Evolutionary conservation across 2,113 vertebrate species (phyloP).

Genomic region (Turdus rufiventris): DNA sequence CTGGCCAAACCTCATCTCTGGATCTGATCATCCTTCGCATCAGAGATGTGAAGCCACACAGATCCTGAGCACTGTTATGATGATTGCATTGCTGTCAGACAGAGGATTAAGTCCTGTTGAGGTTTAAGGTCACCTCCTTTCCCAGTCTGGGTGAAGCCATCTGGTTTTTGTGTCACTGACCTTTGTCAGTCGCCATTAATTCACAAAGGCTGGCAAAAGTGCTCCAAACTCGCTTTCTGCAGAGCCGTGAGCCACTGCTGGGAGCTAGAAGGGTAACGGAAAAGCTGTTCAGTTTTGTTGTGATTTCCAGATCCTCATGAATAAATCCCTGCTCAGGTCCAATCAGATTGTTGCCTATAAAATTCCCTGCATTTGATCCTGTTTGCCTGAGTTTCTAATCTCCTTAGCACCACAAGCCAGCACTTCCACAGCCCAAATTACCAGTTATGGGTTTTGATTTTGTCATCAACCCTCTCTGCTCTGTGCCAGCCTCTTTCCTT

Average conservation of each 20-base stretch:
- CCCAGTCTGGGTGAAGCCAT: not conserved
- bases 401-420: not conserved
- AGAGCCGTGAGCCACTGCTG: not conserved
- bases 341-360: not conserved
- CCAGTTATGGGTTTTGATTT: not conserved
- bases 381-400: not conserved
- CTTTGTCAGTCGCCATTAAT: not conserved
- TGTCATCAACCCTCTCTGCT: fast-evolving
- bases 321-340: not conserved
- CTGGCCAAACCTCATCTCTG: not conserved
- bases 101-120: slow-evolving; percentile 14
- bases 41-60: not conserved
- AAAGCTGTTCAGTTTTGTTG: slow-evolving; percentile 20
- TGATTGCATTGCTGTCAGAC: not conserved
- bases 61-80: not conserved
- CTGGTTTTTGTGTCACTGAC: slow-evolving; percentile 23
- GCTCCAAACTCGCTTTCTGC: not conserved
- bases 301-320: slow-evolving; percentile 8
- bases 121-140: slow-evolving; percentile 32
- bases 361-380: not conserved
- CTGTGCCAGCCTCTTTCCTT: not conserved
- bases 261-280: not conserved
- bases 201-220: not conserved
- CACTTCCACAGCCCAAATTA: not conserved
- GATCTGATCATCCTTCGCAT: not conserved